Percentiles rank a stretch among this genome's conserved stretches.
Evolutionary conservation across 2,888 invertebrate species (phyloP).

Genomic region (Harpalus rubripes): DNA sequence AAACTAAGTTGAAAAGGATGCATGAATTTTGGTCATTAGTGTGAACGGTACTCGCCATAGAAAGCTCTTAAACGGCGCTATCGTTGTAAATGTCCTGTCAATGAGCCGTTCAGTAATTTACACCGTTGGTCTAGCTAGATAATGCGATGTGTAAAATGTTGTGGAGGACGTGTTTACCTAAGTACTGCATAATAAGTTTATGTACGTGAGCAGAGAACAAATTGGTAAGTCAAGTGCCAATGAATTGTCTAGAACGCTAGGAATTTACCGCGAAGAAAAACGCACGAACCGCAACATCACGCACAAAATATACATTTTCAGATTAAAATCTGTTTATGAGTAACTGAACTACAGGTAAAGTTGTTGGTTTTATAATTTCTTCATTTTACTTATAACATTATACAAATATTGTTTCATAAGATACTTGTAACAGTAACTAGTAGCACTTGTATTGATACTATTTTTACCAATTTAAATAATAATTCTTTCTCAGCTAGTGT

Average conservation of each 20-base stretch:
- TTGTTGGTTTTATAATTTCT: too few relatives aligned
- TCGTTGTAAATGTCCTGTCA: slow-evolving; percentile 24
- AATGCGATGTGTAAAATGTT: slow-evolving; percentile 22
- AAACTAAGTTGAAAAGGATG: slow-evolving; percentile 37
- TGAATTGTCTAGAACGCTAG: slow-evolving; percentile 24
- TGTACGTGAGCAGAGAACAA: slow-evolving; percentile 28
- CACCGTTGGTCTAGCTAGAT: slow-evolving; percentile 13
- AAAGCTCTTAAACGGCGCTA: slow-evolving; percentile 58
- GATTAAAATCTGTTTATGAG: neutral
- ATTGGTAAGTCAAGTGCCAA: slow-evolving; percentile 25
- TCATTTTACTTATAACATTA: too few relatives aligned
- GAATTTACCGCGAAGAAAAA: slow-evolving; percentile 7
- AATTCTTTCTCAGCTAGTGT: too few relatives aligned
- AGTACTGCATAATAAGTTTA: slow-evolving; percentile 44
- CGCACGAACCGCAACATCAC: neutral
- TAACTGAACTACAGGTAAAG: too few relatives aligned
- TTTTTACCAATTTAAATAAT: too few relatives aligned
- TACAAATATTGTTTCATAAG: too few relatives aligned
- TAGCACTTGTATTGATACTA: too few relatives aligned
- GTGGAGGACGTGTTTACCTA: slow-evolving; percentile 42
- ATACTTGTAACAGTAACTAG: too few relatives aligned
- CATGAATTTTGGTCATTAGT: slow-evolving; percentile 64
- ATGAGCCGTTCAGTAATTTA: slow-evolving; percentile 50
- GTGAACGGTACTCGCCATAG: slow-evolving; percentile 41
- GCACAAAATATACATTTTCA: neutral